Conservation (phyloP, 1,140 invertebrate species). For the Drosophila nigromelanica region DNA sequence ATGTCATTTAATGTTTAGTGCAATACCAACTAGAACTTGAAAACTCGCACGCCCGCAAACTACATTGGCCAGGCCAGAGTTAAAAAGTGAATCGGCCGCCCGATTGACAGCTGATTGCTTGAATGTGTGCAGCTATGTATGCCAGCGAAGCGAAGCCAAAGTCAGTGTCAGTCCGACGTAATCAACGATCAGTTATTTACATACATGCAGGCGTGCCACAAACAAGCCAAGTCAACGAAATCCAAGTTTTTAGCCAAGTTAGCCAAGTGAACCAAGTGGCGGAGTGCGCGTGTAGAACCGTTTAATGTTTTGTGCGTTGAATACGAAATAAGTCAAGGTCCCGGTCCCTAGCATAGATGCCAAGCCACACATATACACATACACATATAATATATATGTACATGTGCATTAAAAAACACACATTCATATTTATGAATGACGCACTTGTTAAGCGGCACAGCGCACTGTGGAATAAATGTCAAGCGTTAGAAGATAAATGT, state of each 20-base stretch:
- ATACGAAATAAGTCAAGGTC: constrained; percentile 79
- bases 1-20: constrained; percentile 36
- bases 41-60: not conserved
- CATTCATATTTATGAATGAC: constrained; percentile 40
- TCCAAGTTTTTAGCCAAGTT: constrained; percentile 14
- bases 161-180: constrained; percentile 35
- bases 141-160: constrained; percentile 22
- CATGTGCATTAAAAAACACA: constrained; percentile 8
- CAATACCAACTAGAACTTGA: constrained; percentile 16
- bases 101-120: constrained; percentile 10
- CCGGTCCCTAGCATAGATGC: constrained; percentile 29
- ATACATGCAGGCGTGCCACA: constrained; percentile 1
- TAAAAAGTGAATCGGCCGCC: constrained; percentile 39
- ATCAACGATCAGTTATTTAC: constrained; percentile 9
- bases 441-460: constrained; percentile 9
- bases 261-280: constrained; percentile 9
- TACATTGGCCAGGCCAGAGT: not conserved
- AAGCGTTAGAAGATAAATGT: not conserved
- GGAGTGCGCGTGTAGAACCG: constrained; percentile 39
- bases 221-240: constrained; percentile 5
- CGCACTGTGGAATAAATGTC: constrained; percentile 14
- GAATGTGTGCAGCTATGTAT: not conserved
- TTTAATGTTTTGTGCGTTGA: constrained; percentile 51
- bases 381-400: constrained; percentile 23
- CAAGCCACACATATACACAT: constrained; percentile 15